A percentile compares a stretch with the other conserved stretches of the same genome.
phyloP scores from a whole-genome alignment of 2,888 invertebrate species.

The Lydus trimaculatus region DNA sequence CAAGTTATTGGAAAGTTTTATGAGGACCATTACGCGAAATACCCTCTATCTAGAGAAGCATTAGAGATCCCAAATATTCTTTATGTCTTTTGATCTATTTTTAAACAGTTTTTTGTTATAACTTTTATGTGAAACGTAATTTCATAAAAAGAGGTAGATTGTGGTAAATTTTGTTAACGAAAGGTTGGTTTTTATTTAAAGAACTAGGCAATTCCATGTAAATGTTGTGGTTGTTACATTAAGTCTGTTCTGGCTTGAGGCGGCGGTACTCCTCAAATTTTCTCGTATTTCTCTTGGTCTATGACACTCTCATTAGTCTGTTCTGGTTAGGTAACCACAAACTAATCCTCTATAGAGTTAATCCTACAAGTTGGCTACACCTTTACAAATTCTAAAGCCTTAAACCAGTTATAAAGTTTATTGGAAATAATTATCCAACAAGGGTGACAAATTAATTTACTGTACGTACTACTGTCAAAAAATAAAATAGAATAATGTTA shows the following conservation, averaged over 20 bases:
- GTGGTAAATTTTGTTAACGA: not conserved
- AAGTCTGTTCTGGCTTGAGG: conserved; percentile 14
- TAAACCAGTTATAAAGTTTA: conserved; percentile 25
- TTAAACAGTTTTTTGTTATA: not conserved
- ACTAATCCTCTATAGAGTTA: conserved; percentile 31
- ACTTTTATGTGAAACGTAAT: not conserved
- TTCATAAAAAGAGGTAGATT: no score
- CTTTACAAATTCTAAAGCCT: conserved; percentile 31
- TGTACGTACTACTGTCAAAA: not conserved
- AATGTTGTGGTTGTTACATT: conserved; percentile 11
- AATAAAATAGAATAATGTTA: conserved; percentile 17
- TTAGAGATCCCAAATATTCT: conserved; percentile 16
- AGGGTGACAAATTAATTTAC: conserved; percentile 1
- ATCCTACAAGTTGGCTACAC: conserved; percentile 25
- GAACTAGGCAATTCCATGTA: conserved; percentile 9
- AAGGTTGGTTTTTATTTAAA: conserved; percentile 8
- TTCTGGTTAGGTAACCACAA: conserved; percentile 27
- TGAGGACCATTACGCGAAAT: conserved; percentile 31
- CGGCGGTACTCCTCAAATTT: not conserved
- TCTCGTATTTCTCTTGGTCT: conserved; percentile 11
- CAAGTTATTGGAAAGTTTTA: conserved; percentile 41
- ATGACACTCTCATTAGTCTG: conserved; percentile 26
- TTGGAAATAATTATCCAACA: conserved; percentile 16
- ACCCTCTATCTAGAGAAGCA: not conserved
- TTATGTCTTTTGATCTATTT: conserved; percentile 12